phyloP scores from a whole-genome alignment of 2,888 invertebrate genomes.

The Clistopyga incitator region DNA sequence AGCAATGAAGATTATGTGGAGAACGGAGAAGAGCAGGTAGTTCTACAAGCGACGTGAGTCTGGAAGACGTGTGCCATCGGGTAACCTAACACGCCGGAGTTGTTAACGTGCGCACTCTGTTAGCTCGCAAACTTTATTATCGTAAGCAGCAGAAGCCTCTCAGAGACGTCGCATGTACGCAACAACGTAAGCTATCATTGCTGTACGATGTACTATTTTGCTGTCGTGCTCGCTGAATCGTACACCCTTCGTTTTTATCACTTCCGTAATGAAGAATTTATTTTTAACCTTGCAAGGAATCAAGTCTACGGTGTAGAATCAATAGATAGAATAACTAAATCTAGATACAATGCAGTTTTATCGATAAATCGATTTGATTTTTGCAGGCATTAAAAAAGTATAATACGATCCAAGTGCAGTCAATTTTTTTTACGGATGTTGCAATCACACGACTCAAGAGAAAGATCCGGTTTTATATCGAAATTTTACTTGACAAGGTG shows the following conservation, averaged over 20 bases:
- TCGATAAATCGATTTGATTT: no score
- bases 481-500: no score
- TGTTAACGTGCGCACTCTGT: conserved; percentile 31
- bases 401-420: no score
- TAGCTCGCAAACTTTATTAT: conserved; percentile 58
- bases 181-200: background rate
- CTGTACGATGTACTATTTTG: background rate
- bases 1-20: background rate
- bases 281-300: background rate
- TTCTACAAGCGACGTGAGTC: conserved; percentile 19
- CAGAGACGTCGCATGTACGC: conserved; percentile 1
- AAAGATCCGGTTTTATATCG: no score
- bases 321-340: no score
- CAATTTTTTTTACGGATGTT: no score
- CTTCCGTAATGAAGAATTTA: background rate
- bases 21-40: background rate
- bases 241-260: background rate
- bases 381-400: no score
- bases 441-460: no score
- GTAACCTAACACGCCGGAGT: conserved; percentile 49
- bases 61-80: conserved; percentile 47
- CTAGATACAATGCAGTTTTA: no score
- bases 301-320: no score
- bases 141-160: conserved; percentile 37
- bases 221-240: background rate